Conservation (phyloP, 2,888 invertebrate genomes). For the Cyrtodaria siliqua region DNA sequence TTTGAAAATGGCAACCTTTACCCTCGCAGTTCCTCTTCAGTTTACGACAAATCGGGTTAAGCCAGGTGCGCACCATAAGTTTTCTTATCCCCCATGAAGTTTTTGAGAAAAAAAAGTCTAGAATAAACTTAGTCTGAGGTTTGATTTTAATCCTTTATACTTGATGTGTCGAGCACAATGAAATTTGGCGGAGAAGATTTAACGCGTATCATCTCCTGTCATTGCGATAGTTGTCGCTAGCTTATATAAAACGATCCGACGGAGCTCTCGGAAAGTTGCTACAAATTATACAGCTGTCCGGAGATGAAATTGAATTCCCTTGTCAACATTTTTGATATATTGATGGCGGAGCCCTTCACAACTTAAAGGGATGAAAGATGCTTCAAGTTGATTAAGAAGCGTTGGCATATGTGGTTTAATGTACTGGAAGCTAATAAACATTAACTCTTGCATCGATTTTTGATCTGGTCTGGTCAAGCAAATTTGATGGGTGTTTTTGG, state of each 20-base stretch:
- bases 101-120: no score
- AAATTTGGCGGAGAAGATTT: constrained; percentile 8
- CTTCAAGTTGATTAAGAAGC: constrained; percentile 9
- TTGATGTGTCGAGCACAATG: constrained; percentile 7
- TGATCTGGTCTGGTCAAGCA: constrained; percentile 31
- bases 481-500: constrained; percentile 32
- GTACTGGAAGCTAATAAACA: constrained; percentile 38
- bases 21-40: background rate
- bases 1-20: background rate
- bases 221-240: constrained; percentile 2
- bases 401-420: constrained; percentile 57
- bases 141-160: constrained; percentile 20
- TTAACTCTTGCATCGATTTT: constrained; percentile 6
- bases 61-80: background rate
- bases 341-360: constrained; percentile 29
- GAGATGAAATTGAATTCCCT: constrained; percentile 9
- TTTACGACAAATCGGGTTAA: no score
- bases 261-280: background rate
- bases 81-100: background rate
- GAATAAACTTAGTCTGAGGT: background rate
- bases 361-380: constrained; percentile 12
- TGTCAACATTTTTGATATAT: constrained; percentile 50
- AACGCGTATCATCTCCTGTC: background rate
- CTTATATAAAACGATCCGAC: background rate
- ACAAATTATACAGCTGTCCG: background rate